phyloP scores from a whole-genome alignment of 2,113 vertebrate species.

The Peromyscus polionotus region DNA sequence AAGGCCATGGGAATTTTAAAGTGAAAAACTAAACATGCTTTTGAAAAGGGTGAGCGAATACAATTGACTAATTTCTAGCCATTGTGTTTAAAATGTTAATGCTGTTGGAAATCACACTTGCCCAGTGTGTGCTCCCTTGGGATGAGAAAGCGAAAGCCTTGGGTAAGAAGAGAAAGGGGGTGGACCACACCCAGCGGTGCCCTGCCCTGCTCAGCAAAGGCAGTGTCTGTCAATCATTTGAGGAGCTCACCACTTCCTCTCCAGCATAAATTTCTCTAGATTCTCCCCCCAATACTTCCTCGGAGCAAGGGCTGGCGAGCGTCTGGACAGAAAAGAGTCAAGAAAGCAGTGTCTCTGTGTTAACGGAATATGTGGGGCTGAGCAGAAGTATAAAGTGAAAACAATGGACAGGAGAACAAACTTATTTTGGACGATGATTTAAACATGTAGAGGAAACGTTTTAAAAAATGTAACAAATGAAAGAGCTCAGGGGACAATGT shows the following conservation, averaged over 20 bases:
- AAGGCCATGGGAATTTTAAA: neutral
- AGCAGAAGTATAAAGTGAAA: neutral
- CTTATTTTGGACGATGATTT: neutral
- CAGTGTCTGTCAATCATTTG: neutral
- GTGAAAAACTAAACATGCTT: neutral
- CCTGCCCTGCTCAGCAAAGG: no score
- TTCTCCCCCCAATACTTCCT: neutral
- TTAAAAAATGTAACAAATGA: neutral
- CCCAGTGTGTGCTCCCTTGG: neutral
- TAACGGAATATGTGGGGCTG: accelerated
- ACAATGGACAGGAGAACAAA: neutral
- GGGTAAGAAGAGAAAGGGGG: neutral
- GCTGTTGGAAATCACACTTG: neutral
- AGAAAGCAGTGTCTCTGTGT: accelerated
- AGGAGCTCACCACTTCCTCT: neutral
- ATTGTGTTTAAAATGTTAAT: neutral
- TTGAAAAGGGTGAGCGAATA: neutral
- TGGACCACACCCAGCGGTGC: neutral
- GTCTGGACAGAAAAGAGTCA: neutral
- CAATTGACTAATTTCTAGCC: neutral
- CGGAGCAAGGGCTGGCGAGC: no score
- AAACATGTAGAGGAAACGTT: neutral
- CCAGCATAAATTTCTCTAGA: neutral
- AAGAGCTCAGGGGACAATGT: neutral
- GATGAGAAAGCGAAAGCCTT: no score